These are phyloP conservation scores for Pocillopora grandis DNA, from an alignment of 92 coral and sea anemone genomes.

Conservation along the genomic window DNA sequence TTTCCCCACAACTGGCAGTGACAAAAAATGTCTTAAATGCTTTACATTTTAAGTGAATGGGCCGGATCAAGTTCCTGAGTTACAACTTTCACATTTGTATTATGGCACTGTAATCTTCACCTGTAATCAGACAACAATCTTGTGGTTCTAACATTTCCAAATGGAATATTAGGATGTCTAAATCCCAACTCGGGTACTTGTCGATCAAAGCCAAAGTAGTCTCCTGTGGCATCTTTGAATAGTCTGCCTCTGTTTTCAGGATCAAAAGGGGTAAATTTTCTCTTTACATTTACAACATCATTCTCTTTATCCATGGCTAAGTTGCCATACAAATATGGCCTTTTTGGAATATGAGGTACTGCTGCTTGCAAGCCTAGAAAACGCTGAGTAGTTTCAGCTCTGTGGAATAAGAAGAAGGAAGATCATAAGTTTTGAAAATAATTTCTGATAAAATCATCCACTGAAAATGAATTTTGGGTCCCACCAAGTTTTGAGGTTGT, in stretches of 20 bases:
- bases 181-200: slow-evolving; percentile 69
- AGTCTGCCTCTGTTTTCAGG: slow-evolving; percentile 48
- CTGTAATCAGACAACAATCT: slow-evolving; percentile 70
- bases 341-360: slow-evolving; percentile 10
- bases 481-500: no score
- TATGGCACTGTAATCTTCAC: slow-evolving; percentile 14
- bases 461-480: no score
- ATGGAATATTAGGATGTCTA: slow-evolving; percentile 64
- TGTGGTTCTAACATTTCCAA: slow-evolving; percentile 62
- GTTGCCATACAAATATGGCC: slow-evolving; percentile 30
- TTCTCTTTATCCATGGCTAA: slow-evolving; percentile 70
- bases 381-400: slow-evolving; percentile 37
- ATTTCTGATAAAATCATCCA: neutral
- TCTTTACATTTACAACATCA: slow-evolving; percentile 34
- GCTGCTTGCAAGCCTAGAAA: slow-evolving; percentile 29
- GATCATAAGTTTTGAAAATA: neutral
- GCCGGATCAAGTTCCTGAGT: neutral
- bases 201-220: slow-evolving; percentile 25
- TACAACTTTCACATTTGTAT: neutral
- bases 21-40: no score
- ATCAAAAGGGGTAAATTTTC: slow-evolving; percentile 41
- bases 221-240: slow-evolving; percentile 26
- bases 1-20: no score
- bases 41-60: no score
- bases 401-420: neutral